phyloP scores from a whole-genome alignment of 2,888 invertebrate genomes.

The Clanis bilineata region DNA sequence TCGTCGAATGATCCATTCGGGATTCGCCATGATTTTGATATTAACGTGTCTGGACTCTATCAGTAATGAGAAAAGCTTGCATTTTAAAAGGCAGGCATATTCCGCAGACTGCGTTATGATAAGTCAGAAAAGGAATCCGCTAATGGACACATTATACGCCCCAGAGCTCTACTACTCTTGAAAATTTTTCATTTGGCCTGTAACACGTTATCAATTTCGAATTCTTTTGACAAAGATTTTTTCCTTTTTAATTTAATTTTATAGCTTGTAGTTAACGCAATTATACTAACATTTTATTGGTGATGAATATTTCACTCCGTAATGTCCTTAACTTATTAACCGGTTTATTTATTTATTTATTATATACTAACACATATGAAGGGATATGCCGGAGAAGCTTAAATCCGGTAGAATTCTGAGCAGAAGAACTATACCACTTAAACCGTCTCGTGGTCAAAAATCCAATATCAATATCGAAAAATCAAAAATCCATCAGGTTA shows the following conservation, averaged over 20 bases:
- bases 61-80: neutral
- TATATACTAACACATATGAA: too few species aligned
- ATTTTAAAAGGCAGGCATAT: neutral
- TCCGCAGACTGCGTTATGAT: neutral
- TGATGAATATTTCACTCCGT: too few species aligned
- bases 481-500: too few species aligned
- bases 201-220: constrained; percentile 2
- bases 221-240: neutral
- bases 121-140: constrained; percentile 6
- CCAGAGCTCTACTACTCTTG: neutral
- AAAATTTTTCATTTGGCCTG: neutral
- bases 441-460: too few species aligned
- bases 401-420: too few species aligned
- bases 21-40: neutral
- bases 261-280: too few species aligned
- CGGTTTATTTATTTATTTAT: too few species aligned
- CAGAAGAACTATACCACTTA: too few species aligned
- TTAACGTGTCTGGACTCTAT: neutral
- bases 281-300: too few species aligned
- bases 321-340: too few species aligned
- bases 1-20: neutral
- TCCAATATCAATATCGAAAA: too few species aligned
- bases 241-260: neutral
- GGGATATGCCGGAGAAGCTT: too few species aligned
- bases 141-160: constrained; percentile 3